Conservation (phyloP, 2,113 vertebrate genomes). For the Lepus europaeus region DNA sequence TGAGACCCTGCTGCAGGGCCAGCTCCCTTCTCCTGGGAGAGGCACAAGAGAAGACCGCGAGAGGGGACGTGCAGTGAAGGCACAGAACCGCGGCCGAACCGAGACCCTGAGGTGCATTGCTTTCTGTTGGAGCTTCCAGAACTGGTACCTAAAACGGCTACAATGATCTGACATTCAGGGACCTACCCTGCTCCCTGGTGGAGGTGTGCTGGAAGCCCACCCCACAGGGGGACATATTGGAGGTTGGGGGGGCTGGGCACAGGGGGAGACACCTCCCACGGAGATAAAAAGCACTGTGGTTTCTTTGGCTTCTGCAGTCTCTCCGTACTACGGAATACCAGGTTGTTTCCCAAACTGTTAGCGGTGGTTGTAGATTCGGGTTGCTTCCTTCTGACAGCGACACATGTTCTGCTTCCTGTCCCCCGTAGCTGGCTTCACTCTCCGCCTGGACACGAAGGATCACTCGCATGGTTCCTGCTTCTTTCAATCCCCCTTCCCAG, state of each 20-base stretch:
- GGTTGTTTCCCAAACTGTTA: not conserved
- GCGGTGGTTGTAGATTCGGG: not conserved
- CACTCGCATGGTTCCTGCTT: not conserved
- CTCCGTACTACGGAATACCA: not conserved
- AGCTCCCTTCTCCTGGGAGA: not conserved
- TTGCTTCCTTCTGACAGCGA: not conserved
- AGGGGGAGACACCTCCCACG: fast-evolving
- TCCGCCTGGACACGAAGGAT: not conserved
- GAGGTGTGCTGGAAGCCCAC: fast-evolving
- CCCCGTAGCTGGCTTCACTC: too few relatives aligned
- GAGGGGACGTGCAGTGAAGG: not conserved
- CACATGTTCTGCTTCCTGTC: not conserved
- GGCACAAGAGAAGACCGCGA: not conserved
- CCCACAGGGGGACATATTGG: not conserved
- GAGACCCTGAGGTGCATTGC: not conserved
- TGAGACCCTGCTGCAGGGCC: fast-evolving
- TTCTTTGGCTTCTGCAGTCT: not conserved
- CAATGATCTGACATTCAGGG: not conserved
- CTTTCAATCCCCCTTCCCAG: not conserved
- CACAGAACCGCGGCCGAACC: not conserved
- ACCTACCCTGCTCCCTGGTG: conserved; percentile 7
- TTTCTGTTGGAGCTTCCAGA: fast-evolving
- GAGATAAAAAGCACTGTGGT: not conserved
- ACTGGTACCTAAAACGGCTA: fast-evolving
- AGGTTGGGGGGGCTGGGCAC: too few relatives aligned